A percentile compares a stretch with the other conserved stretches of the same genome.
Conservation (phyloP, 2,797 vertebrate genomes). For the Natrix natrix region DNA sequence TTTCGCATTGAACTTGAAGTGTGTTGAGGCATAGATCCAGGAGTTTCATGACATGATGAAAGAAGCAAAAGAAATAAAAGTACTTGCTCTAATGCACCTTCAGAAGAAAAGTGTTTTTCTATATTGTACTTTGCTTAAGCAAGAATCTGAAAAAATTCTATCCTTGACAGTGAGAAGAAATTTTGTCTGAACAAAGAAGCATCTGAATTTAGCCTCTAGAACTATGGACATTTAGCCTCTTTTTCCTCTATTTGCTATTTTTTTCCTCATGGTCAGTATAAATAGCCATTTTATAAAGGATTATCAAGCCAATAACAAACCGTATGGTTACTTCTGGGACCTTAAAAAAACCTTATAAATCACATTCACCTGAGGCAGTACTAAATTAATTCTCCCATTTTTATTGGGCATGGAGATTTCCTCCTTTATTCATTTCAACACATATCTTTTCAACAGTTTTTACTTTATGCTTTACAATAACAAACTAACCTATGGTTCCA, state of each 20-base stretch:
- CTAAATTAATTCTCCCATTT: conserved; percentile 47
- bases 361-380: conserved; percentile 19
- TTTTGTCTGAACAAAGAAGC: background rate
- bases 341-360: conserved; percentile 8
- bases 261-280: background rate
- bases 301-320: conserved; percentile 8
- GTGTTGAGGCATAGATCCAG: too few relatives aligned
- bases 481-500: conserved; percentile 10
- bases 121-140: too few relatives aligned
- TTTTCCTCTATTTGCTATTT: background rate
- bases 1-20: too few relatives aligned
- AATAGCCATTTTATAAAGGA: background rate
- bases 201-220: background rate
- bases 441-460: conserved; percentile 44
- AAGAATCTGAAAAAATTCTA: background rate
- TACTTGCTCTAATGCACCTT: too few relatives aligned
- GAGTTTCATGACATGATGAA: too few relatives aligned
- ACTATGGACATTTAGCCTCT: background rate
- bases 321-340: conserved; percentile 4
- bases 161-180: background rate
- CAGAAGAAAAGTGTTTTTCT: too few relatives aligned
- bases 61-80: too few relatives aligned
- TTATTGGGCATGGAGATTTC: conserved; percentile 54
- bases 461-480: conserved; percentile 11
- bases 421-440: conserved; percentile 33